These are phyloP conservation scores for Patella pellucida DNA, from an alignment of 2,888 invertebrate species.

Conservation along the genomic window DNA sequence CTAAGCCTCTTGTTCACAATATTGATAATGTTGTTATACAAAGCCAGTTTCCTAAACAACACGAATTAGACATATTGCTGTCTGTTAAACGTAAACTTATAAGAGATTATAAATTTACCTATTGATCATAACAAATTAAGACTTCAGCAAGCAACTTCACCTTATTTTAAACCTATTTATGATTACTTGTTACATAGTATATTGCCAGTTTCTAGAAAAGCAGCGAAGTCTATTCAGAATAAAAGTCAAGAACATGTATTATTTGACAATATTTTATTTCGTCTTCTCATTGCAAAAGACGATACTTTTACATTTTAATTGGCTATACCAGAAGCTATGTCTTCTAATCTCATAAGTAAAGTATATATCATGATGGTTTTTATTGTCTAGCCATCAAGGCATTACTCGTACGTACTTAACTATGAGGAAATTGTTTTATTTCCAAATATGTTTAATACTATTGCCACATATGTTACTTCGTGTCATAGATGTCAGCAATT, in stretches of 20 bases:
- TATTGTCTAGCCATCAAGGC: too few relatives aligned
- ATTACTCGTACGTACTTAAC: too few relatives aligned
- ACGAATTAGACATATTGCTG: not conserved
- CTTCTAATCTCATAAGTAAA: not conserved
- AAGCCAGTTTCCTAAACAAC: constrained; percentile 7
- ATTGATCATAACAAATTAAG: not conserved
- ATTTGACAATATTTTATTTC: not conserved
- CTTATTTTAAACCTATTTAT: not conserved
- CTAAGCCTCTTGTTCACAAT: not conserved
- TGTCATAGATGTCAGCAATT: constrained; percentile 8
- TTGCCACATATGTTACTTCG: not conserved
- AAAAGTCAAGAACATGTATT: constrained; percentile 3
- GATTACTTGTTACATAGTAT: too few relatives aligned
- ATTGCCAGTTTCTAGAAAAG: too few relatives aligned
- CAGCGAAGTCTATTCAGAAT: not conserved
- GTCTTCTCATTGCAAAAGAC: not conserved
- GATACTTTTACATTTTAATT: not conserved
- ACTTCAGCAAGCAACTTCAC: not conserved
- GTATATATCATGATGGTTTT: constrained; percentile 8
- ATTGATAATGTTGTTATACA: too few relatives aligned
- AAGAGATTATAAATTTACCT: not conserved
- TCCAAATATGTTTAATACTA: too few relatives aligned
- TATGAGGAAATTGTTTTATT: too few relatives aligned
- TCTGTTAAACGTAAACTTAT: not conserved
- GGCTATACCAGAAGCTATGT: not conserved